These are phyloP conservation scores for Acanthochromis polyacanthus DNA, from an alignment of 2,113 vertebrate species.

Conservation along the genomic window DNA sequence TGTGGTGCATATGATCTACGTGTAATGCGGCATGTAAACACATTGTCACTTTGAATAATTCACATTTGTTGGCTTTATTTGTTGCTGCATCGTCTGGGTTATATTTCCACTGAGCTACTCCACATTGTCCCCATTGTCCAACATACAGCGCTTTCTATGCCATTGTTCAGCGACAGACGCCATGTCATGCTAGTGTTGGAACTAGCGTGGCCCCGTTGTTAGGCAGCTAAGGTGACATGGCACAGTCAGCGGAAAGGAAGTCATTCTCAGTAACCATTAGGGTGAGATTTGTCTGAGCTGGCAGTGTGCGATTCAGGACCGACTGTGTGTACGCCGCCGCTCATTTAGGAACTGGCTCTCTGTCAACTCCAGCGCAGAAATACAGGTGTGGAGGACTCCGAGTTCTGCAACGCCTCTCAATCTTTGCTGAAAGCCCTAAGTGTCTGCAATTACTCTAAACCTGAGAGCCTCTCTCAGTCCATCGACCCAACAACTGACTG, in stretches of 20 bases:
- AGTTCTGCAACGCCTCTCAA: constrained; percentile 51
- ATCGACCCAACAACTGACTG: constrained; percentile 35
- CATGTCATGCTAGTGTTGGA: constrained; percentile 23
- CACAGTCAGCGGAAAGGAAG: constrained; percentile 51
- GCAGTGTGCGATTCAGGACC: constrained; percentile 49
- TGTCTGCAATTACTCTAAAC: constrained; percentile 69
- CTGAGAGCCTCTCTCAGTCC: constrained; percentile 25
- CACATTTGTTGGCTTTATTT: not conserved
- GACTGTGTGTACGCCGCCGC: constrained; percentile 12
- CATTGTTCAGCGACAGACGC: constrained; percentile 7
- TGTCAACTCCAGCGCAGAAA: constrained; percentile 47
- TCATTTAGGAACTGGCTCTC: constrained; percentile 54
- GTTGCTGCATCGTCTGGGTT: not conserved
- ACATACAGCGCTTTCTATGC: constrained; percentile 22
- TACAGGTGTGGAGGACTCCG: constrained; percentile 55
- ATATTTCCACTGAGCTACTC: constrained; percentile 3
- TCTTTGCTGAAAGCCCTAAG: constrained; percentile 66
- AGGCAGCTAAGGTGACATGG: constrained; percentile 34
- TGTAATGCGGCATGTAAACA: too few relatives aligned
- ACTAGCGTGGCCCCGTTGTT: constrained; percentile 13
- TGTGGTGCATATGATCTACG: too few relatives aligned
- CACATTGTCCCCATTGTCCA: constrained; percentile 1
- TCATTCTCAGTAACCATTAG: constrained; percentile 35
- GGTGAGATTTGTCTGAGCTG: constrained; percentile 48
- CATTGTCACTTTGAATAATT: not conserved